Evolutionary conservation across 2,888 invertebrate genomes (phyloP).

Genomic region (Agelastica alni): DNA sequence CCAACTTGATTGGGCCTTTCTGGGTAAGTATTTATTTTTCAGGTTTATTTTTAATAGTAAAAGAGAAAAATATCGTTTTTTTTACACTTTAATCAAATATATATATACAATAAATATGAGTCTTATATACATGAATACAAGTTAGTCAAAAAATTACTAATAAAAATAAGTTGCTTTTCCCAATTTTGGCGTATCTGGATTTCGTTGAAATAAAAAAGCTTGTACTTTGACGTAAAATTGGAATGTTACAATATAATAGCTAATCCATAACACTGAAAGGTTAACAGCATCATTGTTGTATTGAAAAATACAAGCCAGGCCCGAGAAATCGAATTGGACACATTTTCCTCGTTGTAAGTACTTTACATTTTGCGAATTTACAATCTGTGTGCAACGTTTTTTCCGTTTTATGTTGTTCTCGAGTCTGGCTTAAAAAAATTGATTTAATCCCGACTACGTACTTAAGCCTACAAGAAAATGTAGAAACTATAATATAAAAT

Average conservation of each 20-base stretch:
- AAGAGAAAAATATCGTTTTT: too few relatives aligned
- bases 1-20: too few relatives aligned
- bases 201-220: constrained; percentile 32
- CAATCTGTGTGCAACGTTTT: too few relatives aligned
- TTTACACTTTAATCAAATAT: constrained; percentile 48
- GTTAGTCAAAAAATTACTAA: constrained; percentile 37
- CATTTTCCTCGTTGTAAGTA: too few relatives aligned
- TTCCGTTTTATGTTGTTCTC: too few relatives aligned
- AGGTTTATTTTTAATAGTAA: background rate
- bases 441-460: background rate
- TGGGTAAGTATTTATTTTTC: too few relatives aligned
- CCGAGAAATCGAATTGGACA: too few relatives aligned
- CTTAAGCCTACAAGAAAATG: constrained; percentile 16
- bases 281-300: constrained; percentile 5
- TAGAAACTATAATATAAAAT: constrained; percentile 22
- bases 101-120: constrained; percentile 49
- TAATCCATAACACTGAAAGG: constrained; percentile 21
- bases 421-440: background rate
- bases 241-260: constrained; percentile 37
- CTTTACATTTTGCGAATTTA: too few relatives aligned
- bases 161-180: constrained; percentile 30
- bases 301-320: background rate
- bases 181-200: constrained; percentile 30
- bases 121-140: constrained; percentile 45
- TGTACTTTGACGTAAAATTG: constrained; percentile 28